A percentile compares a stretch with the other conserved stretches of the same genome.
Conservation (phyloP, 2,797 vertebrate species). For the Pseudochirops cupreus region DNA sequence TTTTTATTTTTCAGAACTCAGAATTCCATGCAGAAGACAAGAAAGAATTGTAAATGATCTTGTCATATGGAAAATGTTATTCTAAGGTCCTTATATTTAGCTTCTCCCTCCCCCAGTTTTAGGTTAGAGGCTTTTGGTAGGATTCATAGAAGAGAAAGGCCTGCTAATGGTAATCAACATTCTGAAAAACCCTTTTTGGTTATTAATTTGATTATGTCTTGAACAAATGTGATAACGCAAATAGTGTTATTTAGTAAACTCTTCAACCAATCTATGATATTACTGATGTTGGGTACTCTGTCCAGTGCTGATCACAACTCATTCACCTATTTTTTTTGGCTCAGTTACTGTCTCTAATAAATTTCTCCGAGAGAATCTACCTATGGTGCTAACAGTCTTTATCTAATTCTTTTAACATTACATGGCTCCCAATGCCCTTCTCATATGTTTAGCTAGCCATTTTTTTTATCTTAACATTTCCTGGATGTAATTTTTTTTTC, state of each 20-base stretch:
- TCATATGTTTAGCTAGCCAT: not conserved
- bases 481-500: too few species aligned
- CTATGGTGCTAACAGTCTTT: not conserved
- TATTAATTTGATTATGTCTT: not conserved
- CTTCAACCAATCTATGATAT: not conserved
- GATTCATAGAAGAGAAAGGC: not conserved
- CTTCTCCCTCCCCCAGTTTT: not conserved
- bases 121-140: not conserved
- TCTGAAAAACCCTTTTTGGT: not conserved
- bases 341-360: not conserved
- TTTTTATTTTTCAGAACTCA: not conserved
- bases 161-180: not conserved
- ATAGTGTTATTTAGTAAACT: not conserved
- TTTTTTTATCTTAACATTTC: not conserved
- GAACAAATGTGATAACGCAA: not conserved
- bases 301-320: not conserved
- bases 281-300: not conserved
- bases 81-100: not conserved
- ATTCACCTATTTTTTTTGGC: not conserved
- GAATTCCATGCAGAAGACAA: not conserved
- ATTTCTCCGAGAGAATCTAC: not conserved
- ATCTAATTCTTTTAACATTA: not conserved
- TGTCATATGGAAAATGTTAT: not conserved
- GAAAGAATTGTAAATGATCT: not conserved
- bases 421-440: not conserved